Conservation (phyloP, 2,888 invertebrate species). For the Bhutanitis thaidina region DNA sequence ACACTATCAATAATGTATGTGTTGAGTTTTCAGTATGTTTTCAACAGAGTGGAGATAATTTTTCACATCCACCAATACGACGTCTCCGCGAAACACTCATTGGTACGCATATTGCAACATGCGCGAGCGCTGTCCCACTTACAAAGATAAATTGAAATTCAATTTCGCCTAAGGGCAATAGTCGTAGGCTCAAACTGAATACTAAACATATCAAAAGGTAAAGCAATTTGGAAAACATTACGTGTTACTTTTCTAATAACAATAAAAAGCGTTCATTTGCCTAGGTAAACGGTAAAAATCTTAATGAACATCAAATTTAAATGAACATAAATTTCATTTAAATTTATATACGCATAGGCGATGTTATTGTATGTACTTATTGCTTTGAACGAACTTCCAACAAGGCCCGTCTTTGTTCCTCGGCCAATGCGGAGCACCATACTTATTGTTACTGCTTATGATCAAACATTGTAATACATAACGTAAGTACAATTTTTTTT, state of each 20-base stretch:
- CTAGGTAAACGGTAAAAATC: no score
- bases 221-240: constrained; percentile 1
- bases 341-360: no score
- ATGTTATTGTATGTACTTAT: background rate
- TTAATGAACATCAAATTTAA: no score
- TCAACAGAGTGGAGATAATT: constrained; percentile 23
- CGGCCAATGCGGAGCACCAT: no score
- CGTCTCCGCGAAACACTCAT: constrained; percentile 56
- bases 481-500: no score
- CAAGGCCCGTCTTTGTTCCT: constrained; percentile 3
- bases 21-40: constrained; percentile 20
- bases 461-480: background rate
- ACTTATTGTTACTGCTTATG: constrained; percentile 6
- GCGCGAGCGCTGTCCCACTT: constrained; percentile 62
- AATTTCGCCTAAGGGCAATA: constrained; percentile 72
- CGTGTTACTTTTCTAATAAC: no score
- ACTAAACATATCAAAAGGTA: constrained; percentile 26
- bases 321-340: no score
- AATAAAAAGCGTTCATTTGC: no score
- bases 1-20: constrained; percentile 16
- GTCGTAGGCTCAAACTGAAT: constrained; percentile 48
- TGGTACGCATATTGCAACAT: constrained; percentile 60
- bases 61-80: constrained; percentile 34
- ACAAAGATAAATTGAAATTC: constrained; percentile 72
- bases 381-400: constrained; percentile 2